A percentile compares a stretch with the other conserved stretches of the same genome.
phyloP scores from a whole-genome alignment of 2,113 vertebrate species.

The Eira barbara region DNA sequence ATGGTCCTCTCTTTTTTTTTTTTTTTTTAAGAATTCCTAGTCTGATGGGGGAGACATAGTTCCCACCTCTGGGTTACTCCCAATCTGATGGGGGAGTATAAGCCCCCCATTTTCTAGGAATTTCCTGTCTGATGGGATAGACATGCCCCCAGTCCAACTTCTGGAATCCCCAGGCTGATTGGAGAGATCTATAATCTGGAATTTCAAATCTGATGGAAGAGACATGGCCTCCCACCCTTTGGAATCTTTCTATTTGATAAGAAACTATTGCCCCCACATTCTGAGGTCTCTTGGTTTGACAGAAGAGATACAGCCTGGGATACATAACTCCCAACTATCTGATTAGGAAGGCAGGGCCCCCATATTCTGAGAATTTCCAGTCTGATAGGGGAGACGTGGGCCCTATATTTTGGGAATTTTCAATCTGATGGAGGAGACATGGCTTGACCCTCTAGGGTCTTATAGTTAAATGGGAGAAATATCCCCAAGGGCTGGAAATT shows the following conservation, averaged over 20 bases:
- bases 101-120: neutral
- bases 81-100: constrained; percentile 60
- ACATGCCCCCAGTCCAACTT: neutral
- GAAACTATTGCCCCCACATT: neutral
- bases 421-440: constrained; percentile 58
- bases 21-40: constrained; percentile 31
- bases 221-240: neutral
- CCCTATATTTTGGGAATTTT: too few species aligned
- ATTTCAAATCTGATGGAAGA: constrained; percentile 36
- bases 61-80: neutral
- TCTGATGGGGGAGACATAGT: constrained; percentile 51
- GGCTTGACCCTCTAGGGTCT: neutral
- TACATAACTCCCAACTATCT: neutral
- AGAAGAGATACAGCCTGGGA: neutral
- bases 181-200: neutral
- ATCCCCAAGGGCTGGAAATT: neutral
- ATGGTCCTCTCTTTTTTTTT: neutral
- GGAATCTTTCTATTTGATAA: neutral
- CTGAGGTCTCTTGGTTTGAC: neutral
- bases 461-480: neutral
- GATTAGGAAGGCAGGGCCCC: neutral
- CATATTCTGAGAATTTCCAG: neutral
- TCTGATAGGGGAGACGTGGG: neutral
- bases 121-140: neutral
- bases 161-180: neutral